These are phyloP conservation scores for Campopleginae sp. DNA, from an alignment of 2,888 invertebrate genomes.

Conservation along the genomic window DNA sequence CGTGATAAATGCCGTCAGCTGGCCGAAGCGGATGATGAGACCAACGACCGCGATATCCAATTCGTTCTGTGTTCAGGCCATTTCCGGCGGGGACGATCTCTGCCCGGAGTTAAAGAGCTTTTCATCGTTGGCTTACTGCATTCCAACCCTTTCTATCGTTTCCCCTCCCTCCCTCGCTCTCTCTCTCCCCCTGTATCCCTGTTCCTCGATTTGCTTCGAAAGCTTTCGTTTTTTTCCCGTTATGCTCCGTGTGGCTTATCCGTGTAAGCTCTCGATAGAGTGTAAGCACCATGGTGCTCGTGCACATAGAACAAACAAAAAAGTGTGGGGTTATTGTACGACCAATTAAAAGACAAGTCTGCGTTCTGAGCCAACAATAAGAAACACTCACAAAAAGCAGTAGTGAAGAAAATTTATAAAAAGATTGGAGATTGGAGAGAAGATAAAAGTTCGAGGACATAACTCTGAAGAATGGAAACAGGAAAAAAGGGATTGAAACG, in stretches of 20 bases:
- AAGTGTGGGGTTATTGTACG: background rate
- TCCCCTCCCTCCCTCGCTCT: background rate
- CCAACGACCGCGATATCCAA: constrained; percentile 74
- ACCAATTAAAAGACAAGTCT: background rate
- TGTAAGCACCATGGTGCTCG: constrained; percentile 15
- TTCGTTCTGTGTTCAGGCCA: constrained; percentile 71
- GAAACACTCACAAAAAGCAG: background rate
- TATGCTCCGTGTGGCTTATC: constrained; percentile 52
- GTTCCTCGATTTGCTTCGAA: background rate
- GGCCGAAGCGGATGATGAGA: constrained; percentile 55
- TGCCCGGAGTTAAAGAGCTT: constrained; percentile 45
- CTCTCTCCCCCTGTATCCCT: background rate
- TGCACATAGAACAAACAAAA: constrained; percentile 18
- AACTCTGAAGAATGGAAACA: background rate
- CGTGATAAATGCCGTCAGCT: constrained; percentile 61
- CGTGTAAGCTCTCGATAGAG: constrained; percentile 53
- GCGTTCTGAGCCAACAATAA: background rate
- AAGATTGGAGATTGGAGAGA: background rate
- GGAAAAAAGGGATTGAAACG: background rate
- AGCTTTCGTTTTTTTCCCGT: constrained; percentile 7
- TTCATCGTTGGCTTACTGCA: constrained; percentile 19
- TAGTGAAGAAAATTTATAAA: background rate
- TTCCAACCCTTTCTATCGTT: constrained; percentile 7
- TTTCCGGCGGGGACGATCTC: constrained; percentile 69
- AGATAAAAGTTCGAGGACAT: background rate